Conservation (phyloP, 1,140 invertebrate genomes). For the Leptinotarsa lineolata region DNA sequence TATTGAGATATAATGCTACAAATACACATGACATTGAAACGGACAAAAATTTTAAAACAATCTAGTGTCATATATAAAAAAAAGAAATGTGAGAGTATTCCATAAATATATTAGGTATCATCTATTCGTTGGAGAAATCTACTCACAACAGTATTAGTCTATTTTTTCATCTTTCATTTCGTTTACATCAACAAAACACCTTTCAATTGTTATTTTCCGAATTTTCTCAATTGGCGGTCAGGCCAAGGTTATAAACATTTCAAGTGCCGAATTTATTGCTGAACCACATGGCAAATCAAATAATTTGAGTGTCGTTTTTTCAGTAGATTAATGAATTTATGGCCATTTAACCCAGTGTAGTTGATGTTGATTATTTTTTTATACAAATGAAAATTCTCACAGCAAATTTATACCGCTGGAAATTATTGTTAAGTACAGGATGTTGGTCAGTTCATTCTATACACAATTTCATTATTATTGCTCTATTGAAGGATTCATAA, state of each 20-base stretch:
- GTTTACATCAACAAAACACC: background rate
- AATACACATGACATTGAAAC: no score
- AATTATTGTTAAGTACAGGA: background rate
- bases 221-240: background rate
- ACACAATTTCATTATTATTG: background rate
- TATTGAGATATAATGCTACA: no score
- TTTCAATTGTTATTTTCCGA: background rate
- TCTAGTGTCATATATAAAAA: background rate
- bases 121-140: no score
- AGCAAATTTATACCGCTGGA: background rate
- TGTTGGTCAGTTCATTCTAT: background rate
- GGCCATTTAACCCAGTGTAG: background rate
- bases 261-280: slow-evolving; percentile 1
- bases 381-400: background rate
- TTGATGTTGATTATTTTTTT: background rate
- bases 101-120: no score
- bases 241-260: slow-evolving; percentile 8
- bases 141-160: no score
- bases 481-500: background rate
- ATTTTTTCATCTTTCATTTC: background rate
- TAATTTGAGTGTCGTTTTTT: background rate
- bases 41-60: background rate
- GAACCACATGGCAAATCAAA: background rate
- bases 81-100: background rate
- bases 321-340: slow-evolving; percentile 1